These are phyloP conservation scores for Rattus rattus DNA, from an alignment of 2,113 vertebrate genomes.

Conservation along the genomic window DNA sequence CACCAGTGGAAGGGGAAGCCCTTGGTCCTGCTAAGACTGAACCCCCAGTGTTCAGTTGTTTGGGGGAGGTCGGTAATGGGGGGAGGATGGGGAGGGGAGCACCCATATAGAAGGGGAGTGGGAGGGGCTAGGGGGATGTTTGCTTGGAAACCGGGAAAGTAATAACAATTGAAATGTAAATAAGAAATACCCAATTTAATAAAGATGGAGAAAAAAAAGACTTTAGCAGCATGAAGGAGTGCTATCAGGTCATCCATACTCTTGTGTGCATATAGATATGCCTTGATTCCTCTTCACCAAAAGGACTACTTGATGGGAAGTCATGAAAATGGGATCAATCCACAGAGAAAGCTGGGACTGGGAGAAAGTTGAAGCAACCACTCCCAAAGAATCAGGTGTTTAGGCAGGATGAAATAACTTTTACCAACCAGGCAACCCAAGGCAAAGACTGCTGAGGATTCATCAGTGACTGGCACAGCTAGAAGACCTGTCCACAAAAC, in stretches of 20 bases:
- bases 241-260: background rate
- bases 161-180: no score
- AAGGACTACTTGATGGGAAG: background rate
- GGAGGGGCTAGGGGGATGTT: no score
- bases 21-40: no score
- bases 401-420: background rate
- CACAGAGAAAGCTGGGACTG: background rate
- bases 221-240: slow-evolving; percentile 89
- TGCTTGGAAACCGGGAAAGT: no score
- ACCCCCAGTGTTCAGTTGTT: no score
- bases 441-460: background rate
- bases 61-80: no score
- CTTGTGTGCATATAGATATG: background rate
- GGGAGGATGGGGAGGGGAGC: no score
- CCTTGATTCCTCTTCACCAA: background rate
- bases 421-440: background rate
- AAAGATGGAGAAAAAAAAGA: slow-evolving; percentile 87
- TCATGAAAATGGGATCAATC: background rate
- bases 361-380: background rate
- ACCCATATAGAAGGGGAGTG: no score
- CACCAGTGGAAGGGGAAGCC: no score
- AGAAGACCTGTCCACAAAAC: background rate
- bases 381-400: background rate
- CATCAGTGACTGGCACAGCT: background rate
- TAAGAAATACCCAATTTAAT: no score